Evolutionary conservation across 2,113 vertebrate genomes (phyloP), one percentile per base, ranked within the genome.

Genomic region (Raphicerus campestris): DNA sequence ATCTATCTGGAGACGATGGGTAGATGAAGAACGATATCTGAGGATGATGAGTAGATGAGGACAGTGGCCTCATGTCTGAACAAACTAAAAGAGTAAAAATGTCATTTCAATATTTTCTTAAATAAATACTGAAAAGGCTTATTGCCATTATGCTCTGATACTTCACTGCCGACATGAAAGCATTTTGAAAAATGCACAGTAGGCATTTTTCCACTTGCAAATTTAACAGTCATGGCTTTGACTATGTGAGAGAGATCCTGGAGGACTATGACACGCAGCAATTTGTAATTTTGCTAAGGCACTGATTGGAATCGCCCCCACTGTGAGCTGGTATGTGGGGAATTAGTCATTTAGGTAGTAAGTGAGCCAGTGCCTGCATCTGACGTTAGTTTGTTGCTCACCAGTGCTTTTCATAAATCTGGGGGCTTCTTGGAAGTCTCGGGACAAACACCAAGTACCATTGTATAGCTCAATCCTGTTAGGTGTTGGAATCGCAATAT

Each of bases 141-240:
- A n/a, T 10, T 88, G 47, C 42, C 63, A 60, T 19, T 85, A 39
- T 35, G 22, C 51, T 58, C 30, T 24, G 30, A 47, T 73, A 66
- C 73, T 85, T 96, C 42, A 32, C 26, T 70, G 84, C 77, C 78
- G 56, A 61, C 61, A 88, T 35, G 24, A 93, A 92, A 89, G 66
- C 58, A 83, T 84, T 97, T 16, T 75, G 55, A 94, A 92, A 35
- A 92, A 89, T 56, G 53, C 47, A 95, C 4, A 87, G 58, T 85
- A 92, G 58, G 66, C n/a, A 81, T 90, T 96, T 92, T 89, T 47
- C 75, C 60, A 80, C 26, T 82, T 89, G 58, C 22, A 93, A 87
- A 80, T 32, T 94, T 91, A 92, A n/a, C 85, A 75, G 92, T 55
- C 53, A n/a, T 42, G 19, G 35, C 89, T 97, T 58, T 83, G n/a